Evolutionary conservation across 1,140 invertebrate genomes (phyloP).

Genomic region (Tetraneura akinire): DNA sequence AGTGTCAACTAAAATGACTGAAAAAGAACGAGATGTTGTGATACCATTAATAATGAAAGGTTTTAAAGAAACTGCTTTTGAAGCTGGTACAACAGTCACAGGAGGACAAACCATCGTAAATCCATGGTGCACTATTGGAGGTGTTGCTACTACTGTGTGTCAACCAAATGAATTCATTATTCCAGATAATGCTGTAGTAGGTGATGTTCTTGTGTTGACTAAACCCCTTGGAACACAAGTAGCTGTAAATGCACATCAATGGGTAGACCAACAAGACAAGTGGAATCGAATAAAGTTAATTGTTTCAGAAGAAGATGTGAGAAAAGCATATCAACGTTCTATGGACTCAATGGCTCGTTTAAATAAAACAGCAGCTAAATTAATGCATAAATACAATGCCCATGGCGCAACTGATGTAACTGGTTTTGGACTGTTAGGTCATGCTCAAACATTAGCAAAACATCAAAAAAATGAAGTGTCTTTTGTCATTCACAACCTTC

Average conservation of each 20-base stretch:
- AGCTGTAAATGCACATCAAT: conserved; percentile 95
- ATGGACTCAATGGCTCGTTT: conserved; percentile 97
- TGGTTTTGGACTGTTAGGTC: conserved; percentile 93
- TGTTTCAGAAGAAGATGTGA: conserved; percentile 91
- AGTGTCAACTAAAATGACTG: conserved; percentile 92
- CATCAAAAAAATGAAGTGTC: conserved; percentile 97
- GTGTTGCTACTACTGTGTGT: conserved; percentile 92
- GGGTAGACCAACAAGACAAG: conserved; percentile 92
- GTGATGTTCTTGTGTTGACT: conserved; percentile 94
- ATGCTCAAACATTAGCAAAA: conserved; percentile 93
- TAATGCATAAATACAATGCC: conserved; percentile 98
- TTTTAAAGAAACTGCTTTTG: conserved; percentile 80
- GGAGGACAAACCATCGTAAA: conserved; percentile 97
- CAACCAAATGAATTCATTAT: conserved; percentile 90
- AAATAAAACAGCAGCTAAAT: conserved; percentile 86
- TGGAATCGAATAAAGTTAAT: conserved; percentile 96
- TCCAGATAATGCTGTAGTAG: conserved; percentile 93
- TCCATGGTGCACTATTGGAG: conserved; percentile 97
- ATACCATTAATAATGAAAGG: conserved; percentile 93
- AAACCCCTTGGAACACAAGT: conserved; percentile 95
- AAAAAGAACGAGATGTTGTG: conserved; percentile 93
- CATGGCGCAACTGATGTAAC: conserved; percentile 97
- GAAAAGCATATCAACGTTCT: conserved; percentile 92
- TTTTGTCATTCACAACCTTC: conserved; percentile 96
- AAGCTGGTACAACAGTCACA: conserved; percentile 90